Percentiles rank a stretch among this genome's conserved stretches.
Conservation (phyloP, 2,113 vertebrate genomes). For the Propithecus coquereli region DNA sequence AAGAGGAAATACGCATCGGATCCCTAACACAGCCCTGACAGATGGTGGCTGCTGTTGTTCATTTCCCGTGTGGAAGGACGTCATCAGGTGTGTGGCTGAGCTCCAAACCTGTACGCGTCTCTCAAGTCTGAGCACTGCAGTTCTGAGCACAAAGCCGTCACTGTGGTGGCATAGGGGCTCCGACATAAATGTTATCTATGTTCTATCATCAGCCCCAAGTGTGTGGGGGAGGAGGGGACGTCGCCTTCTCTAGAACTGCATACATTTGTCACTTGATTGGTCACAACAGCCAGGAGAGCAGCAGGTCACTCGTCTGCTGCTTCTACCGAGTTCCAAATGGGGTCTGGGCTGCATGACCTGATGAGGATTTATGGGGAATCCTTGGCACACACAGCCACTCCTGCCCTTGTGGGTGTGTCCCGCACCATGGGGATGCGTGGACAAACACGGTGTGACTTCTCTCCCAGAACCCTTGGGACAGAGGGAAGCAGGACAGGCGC, state of each 20-base stretch:
- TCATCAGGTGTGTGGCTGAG: not conserved
- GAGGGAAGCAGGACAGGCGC: not conserved
- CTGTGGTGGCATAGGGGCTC: not conserved
- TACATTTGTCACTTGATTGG: not conserved
- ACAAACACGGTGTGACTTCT: rapidly evolving
- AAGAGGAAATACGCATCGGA: rapidly evolving
- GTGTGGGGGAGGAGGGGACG: not conserved
- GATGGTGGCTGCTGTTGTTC: rapidly evolving
- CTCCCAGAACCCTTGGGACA: not conserved
- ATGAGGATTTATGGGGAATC: not conserved
- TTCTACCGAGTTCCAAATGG: not conserved
- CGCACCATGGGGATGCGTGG: rapidly evolving
- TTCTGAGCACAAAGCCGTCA: not conserved
- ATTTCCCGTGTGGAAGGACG: rapidly evolving
- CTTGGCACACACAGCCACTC: rapidly evolving
- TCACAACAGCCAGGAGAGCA: not conserved
- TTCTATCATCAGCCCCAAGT: not conserved
- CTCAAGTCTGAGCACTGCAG: not conserved
- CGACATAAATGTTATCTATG: not conserved
- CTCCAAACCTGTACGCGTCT: not conserved
- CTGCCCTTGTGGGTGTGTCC: rapidly evolving
- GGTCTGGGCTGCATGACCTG: not conserved
- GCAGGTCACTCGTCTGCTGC: not conserved
- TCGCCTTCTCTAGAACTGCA: not conserved
- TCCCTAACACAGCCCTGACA: not conserved